Percentiles rank a stretch among this genome's conserved stretches.
phyloP scores from a whole-genome alignment of 2,113 vertebrate species.

The Bufo gargarizans region DNA sequence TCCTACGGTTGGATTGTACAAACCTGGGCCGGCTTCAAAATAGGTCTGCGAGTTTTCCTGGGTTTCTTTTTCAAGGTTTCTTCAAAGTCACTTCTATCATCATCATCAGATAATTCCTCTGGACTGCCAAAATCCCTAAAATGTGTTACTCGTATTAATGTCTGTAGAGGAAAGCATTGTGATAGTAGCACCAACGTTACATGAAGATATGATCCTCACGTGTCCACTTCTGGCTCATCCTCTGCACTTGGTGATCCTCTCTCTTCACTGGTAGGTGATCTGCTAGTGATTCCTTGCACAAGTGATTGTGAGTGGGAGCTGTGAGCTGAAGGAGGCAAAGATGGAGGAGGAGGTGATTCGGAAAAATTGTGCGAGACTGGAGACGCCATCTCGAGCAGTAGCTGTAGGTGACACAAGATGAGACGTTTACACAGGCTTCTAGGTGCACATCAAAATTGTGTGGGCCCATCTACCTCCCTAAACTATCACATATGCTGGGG shows the following conservation, averaged over 20 bases:
- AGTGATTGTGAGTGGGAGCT: not conserved
- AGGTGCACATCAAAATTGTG: too few relatives aligned
- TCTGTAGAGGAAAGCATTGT: not conserved
- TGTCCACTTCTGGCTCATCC: not conserved
- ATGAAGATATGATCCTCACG: not conserved
- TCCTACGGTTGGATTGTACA: conserved; percentile 7
- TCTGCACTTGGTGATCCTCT: not conserved
- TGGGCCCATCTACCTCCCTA: too few relatives aligned
- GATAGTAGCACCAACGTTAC: not conserved
- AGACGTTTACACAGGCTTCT: too few relatives aligned
- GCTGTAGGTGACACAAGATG: not conserved
- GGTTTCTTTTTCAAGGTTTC: conserved; percentile 51
- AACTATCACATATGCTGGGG: too few relatives aligned
- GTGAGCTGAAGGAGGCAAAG: not conserved
- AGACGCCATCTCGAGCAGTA: not conserved
- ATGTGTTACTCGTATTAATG: not conserved
- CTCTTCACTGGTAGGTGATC: not conserved
- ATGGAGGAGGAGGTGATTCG: not conserved
- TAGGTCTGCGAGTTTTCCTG: conserved; percentile 58
- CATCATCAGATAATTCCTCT: conserved; percentile 60
- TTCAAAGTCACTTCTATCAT: conserved; percentile 76
- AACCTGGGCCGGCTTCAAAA: conserved; percentile 55
- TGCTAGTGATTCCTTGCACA: not conserved
- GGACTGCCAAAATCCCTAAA: conserved; percentile 65
- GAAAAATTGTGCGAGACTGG: not conserved